phyloP scores from a whole-genome alignment of 2,888 invertebrate species.

The Shargacucullia verbasci region DNA sequence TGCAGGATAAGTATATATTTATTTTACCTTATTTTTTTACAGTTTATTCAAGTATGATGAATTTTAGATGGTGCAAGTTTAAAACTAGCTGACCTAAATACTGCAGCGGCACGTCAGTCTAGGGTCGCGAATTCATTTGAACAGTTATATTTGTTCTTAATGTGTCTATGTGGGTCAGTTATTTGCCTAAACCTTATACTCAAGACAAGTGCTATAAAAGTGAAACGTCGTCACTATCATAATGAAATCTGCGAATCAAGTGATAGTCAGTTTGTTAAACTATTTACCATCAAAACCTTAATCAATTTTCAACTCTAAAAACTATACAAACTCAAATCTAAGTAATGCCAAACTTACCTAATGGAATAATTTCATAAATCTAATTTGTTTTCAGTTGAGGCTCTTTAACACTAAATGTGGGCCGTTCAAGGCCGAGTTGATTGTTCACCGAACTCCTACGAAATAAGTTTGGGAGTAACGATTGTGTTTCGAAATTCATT shows the following conservation, averaged over 20 bases:
- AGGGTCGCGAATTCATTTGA: slow-evolving; percentile 35
- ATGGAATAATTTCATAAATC: slow-evolving; percentile 55
- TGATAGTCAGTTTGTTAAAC: slow-evolving; percentile 3
- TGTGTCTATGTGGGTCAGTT: too few relatives aligned
- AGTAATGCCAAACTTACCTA: slow-evolving; percentile 44
- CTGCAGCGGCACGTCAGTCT: slow-evolving; percentile 34
- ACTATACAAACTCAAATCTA: slow-evolving; percentile 39
- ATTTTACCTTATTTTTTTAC: too few relatives aligned
- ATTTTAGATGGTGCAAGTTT: slow-evolving; percentile 13
- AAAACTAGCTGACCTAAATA: slow-evolving; percentile 41
- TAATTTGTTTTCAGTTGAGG: slow-evolving; percentile 49
- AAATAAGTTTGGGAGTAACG: slow-evolving; percentile 41
- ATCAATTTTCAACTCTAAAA: slow-evolving; percentile 40
- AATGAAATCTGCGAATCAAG: slow-evolving; percentile 14
- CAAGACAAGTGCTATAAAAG: too few relatives aligned
- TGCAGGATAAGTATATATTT: too few relatives aligned
- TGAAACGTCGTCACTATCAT: too few relatives aligned
- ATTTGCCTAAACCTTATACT: too few relatives aligned
- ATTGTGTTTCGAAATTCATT: slow-evolving; percentile 43
- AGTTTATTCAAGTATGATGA: too few relatives aligned
- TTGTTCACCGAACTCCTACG: slow-evolving; percentile 39
- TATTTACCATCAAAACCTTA: slow-evolving; percentile 34
- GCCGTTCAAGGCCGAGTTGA: slow-evolving; percentile 35
- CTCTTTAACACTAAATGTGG: slow-evolving; percentile 48
- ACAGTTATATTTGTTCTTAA: slow-evolving; percentile 31